Conservation (phyloP, 2,113 vertebrate genomes). For the Dipodomys spectabilis region DNA sequence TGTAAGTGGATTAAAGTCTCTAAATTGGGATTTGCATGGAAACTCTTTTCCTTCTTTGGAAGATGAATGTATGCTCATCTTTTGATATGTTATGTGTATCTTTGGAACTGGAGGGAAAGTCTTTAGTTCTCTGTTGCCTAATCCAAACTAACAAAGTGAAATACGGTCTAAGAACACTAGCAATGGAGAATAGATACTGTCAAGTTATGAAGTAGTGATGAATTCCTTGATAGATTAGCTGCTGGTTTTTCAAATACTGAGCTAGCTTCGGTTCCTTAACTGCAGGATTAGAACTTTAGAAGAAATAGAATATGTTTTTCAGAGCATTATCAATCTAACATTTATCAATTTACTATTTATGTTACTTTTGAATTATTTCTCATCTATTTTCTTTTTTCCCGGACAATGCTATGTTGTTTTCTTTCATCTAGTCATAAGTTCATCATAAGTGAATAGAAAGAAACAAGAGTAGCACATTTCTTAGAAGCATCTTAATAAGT, state of each 20-base stretch:
- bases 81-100: background rate
- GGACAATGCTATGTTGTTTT: slow-evolving; percentile 45
- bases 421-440: slow-evolving; percentile 47
- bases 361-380: slow-evolving; percentile 40
- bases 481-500: slow-evolving; percentile 58
- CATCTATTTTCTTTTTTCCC: background rate
- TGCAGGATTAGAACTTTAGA: background rate
- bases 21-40: background rate
- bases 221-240: slow-evolving; percentile 1
- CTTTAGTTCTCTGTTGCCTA: background rate
- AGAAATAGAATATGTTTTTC: background rate
- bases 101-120: slow-evolving; percentile 17
- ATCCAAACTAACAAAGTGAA: slow-evolving; percentile 13
- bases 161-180: background rate
- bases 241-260: background rate
- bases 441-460: slow-evolving; percentile 27
- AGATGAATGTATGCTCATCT: background rate
- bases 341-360: slow-evolving; percentile 9
- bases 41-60: background rate
- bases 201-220: background rate
- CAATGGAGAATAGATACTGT: background rate
- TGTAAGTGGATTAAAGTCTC: background rate
- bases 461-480: background rate
- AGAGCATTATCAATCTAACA: background rate
- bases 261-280: background rate